These are phyloP conservation scores for Prunella fulvescens DNA, from an alignment of 2,113 vertebrate species.

Conservation along the genomic window DNA sequence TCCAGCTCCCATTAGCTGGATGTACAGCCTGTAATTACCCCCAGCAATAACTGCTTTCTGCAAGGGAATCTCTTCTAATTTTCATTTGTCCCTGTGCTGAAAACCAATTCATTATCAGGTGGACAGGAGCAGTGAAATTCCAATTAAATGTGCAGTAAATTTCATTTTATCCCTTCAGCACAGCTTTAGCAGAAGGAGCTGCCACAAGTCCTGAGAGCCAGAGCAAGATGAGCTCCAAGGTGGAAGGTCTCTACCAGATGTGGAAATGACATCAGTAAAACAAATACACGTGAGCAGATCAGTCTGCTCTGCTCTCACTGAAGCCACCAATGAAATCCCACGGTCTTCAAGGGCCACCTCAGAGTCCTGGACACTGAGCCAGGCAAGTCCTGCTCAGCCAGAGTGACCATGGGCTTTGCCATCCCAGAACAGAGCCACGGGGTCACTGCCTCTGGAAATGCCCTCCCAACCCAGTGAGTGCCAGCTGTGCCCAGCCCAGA, in stretches of 20 bases:
- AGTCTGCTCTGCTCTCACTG: not conserved
- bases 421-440: not conserved
- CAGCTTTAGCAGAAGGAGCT: not conserved
- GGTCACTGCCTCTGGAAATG: not conserved
- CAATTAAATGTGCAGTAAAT: not conserved
- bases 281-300: not conserved
- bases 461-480: rapidly evolving
- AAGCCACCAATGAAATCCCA: not conserved
- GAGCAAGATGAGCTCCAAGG: not conserved
- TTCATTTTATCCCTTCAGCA: not conserved
- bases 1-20: not conserved
- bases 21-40: not conserved
- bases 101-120: not conserved
- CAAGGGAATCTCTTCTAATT: not conserved
- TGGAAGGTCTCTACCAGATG: not conserved
- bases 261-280: not conserved
- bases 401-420: rapidly evolving
- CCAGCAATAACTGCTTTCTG: not conserved
- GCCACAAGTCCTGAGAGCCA: not conserved
- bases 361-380: not conserved
- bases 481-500: not conserved
- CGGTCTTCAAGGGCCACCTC: rapidly evolving
- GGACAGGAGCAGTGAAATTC: not conserved
- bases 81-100: not conserved
- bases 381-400: not conserved